phyloP scores from a whole-genome alignment of 1,140 invertebrate genomes.

The Lepidurus apus region DNA sequence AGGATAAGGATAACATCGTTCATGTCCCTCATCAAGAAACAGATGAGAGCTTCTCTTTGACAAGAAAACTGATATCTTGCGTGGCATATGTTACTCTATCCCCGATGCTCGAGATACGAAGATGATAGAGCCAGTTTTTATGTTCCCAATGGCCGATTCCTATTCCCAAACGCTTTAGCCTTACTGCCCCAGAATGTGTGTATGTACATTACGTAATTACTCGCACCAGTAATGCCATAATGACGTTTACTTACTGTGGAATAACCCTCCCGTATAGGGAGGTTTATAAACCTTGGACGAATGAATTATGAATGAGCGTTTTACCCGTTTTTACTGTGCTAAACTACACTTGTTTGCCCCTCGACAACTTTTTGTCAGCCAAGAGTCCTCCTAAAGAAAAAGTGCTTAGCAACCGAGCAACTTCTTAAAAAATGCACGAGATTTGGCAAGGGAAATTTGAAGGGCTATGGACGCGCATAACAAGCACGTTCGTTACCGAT shows the following conservation, averaged over 20 bases:
- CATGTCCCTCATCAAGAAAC: conserved; percentile 18
- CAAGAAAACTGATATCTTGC: conserved; percentile 22
- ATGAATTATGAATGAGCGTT: conserved; percentile 10
- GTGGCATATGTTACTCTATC: conserved; percentile 21
- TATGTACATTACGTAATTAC: background rate
- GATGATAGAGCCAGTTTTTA: background rate
- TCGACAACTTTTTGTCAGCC: background rate
- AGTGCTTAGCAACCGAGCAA: background rate
- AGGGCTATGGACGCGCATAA: background rate
- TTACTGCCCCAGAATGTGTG: background rate
- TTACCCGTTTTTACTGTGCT: background rate
- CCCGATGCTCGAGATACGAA: background rate
- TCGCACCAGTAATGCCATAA: background rate
- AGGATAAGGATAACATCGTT: conserved; percentile 18
- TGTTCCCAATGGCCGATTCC: background rate
- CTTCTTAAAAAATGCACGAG: background rate
- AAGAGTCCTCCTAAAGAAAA: background rate
- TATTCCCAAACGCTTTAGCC: background rate
- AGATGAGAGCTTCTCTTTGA: conserved; percentile 18
- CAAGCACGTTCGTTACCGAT: background rate
- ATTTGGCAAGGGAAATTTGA: background rate
- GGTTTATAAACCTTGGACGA: background rate
- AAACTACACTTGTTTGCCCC: background rate
- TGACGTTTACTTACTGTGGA: background rate
- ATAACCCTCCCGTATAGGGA: background rate